Evolutionary conservation across 2,797 vertebrate species (phyloP), one percentile per base, ranked within the genome.

Genomic region (Mormyrus hasselquistii): DNA sequence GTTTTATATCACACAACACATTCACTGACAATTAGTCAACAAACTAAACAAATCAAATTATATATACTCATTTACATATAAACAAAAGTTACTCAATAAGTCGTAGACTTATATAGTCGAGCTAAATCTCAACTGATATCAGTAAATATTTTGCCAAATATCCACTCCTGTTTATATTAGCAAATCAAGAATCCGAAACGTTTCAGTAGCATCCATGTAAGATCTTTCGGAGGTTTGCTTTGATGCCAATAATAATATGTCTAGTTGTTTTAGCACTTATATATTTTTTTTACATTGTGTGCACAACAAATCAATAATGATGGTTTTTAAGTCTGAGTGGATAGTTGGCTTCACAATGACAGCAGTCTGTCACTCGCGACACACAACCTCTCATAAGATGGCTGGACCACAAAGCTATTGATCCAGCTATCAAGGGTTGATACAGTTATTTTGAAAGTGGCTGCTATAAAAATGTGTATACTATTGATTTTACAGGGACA

Each of bases 311-410:
- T 99, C 98, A 98, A 99, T 99, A 98, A 97, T 96, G 96, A 96
- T 97, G 97, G 8, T 65, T 97, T 96, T 96, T 96, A 96, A 97
- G 97, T 97, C 97, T 97, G 96, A 96, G 97, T 95, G 96, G 96
- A 97, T 97, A 96, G 96, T 96, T 97, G 95, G 97, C 97, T 97
- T 97, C 97, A 97, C 96, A 97, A 97, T 98, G 98, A 97, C 98
- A 98, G 99, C 98, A 98, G 98, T 99, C 98, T 98, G 96, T 99
- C 98, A 98, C 96, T 95, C 96, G 96, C 98, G 98, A 98, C 98
- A 98, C 97, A 96, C 97, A 97, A 97, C 98, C 97, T 97, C 97
- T 98, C 95, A 96, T 95, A 96, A 97, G 97, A 96, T 97, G 97
- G 96, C 96, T 95, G 95, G 97, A 97, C 98, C 97, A 97, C 98